Evolutionary conservation across 2,888 invertebrate genomes (phyloP).

Genomic region (Embidobia sp.): DNA sequence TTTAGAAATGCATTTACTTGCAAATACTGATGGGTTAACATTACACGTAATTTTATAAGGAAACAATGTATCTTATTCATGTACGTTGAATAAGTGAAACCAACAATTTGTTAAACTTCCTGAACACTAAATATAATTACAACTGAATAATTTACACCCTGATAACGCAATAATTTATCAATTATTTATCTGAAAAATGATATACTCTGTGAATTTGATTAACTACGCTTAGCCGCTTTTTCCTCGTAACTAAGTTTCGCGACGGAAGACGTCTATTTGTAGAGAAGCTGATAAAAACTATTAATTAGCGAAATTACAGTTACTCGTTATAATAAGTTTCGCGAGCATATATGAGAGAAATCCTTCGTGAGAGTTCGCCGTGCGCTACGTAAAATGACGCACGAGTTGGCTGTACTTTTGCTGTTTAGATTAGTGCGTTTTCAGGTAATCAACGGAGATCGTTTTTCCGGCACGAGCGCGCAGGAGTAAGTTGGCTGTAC

Average conservation of each 20-base stretch:
- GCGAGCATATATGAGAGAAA: slow-evolving; percentile 28
- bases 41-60: too few relatives aligned
- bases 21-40: too few relatives aligned
- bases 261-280: slow-evolving; percentile 16
- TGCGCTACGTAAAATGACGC: slow-evolving; percentile 26
- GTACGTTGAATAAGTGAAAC: too few relatives aligned
- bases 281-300: slow-evolving; percentile 33
- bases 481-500: too few relatives aligned
- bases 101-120: too few relatives aligned
- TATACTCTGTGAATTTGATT: neutral
- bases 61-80: too few relatives aligned
- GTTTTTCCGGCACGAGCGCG: slow-evolving; percentile 32
- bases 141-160: too few relatives aligned
- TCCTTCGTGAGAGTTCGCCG: slow-evolving; percentile 14
- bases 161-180: too few relatives aligned
- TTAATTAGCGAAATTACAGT: slow-evolving; percentile 41
- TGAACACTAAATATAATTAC: too few relatives aligned
- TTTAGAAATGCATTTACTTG: too few relatives aligned
- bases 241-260: neutral
- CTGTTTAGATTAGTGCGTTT: slow-evolving; percentile 41
- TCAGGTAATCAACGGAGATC: slow-evolving; percentile 35
- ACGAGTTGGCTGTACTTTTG: slow-evolving; percentile 28
- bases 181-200: neutral
- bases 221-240: neutral
- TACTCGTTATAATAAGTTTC: slow-evolving; percentile 45